A percentile compares a stretch with the other conserved stretches of the same genome.
Evolutionary conservation across 1,140 invertebrate species (phyloP).

Genomic region (Triops cancriformis): DNA sequence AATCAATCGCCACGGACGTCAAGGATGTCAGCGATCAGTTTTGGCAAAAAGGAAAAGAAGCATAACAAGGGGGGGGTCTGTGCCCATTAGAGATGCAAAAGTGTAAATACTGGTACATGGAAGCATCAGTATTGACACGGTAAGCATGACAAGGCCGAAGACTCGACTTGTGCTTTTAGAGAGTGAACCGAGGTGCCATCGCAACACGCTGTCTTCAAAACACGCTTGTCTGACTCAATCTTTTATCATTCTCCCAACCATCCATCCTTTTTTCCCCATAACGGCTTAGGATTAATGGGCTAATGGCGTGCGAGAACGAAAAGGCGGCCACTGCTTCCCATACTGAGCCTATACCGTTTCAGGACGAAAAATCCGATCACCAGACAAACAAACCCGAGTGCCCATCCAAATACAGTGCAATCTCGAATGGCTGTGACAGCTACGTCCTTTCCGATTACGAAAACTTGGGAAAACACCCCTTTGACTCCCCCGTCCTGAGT

Average conservation of each 20-base stretch:
- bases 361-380: not conserved
- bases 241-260: not conserved
- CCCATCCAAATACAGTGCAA: not conserved
- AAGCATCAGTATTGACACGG: not conserved
- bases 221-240: not conserved
- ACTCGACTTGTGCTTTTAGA: not conserved
- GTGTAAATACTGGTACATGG: not conserved
- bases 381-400: not conserved
- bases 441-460: not conserved
- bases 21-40: not conserved
- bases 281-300: not conserved
- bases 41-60: not conserved
- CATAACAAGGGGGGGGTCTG: not conserved
- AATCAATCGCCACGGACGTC: not conserved
- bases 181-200: not conserved
- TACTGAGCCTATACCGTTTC: not conserved
- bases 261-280: not conserved
- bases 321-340: not conserved
- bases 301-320: not conserved
- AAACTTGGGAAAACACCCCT: not conserved
- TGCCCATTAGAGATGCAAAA: not conserved
- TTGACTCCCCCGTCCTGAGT: not conserved
- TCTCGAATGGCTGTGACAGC: not conserved
- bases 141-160: not conserved
- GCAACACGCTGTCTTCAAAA: not conserved